Conservation (phyloP, 2,113 vertebrate species). For the Ammodytes marinus region DNA sequence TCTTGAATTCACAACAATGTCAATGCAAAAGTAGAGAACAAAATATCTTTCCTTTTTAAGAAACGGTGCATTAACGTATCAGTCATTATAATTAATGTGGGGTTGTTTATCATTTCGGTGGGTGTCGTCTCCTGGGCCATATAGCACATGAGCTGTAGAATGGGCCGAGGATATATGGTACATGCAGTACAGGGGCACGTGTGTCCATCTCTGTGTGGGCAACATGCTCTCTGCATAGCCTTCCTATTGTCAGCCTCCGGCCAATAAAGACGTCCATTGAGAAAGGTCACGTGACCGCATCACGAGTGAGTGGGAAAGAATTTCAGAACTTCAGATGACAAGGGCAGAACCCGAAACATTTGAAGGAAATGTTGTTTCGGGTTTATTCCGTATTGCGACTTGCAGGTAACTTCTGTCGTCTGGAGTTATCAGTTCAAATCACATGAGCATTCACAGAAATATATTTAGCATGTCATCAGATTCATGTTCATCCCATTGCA, state of each 20-base stretch:
- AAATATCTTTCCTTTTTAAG: no score
- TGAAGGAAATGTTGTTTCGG: constrained; percentile 17
- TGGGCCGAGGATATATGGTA: background rate
- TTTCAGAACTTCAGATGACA: constrained; percentile 36
- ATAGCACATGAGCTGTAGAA: background rate
- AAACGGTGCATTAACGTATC: background rate
- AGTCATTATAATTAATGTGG: no score
- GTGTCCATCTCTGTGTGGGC: constrained; percentile 15
- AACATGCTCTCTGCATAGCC: constrained; percentile 36
- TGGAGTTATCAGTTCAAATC: background rate
- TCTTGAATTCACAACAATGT: background rate
- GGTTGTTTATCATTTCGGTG: background rate
- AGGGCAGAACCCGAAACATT: constrained; percentile 7
- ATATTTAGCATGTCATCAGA: background rate
- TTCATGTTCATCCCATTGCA: background rate
- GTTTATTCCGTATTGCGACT: background rate
- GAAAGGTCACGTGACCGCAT: constrained; percentile 68
- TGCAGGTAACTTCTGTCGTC: background rate
- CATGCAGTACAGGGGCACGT: background rate
- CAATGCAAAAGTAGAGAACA: background rate
- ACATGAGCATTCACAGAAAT: background rate
- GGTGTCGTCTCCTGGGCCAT: background rate
- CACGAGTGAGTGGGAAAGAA: constrained; percentile 56
- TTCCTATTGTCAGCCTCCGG: constrained; percentile 46
- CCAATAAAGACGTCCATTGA: constrained; percentile 75